phyloP scores from a whole-genome alignment of 2,888 invertebrate species.

The Leucophenga montana region DNA sequence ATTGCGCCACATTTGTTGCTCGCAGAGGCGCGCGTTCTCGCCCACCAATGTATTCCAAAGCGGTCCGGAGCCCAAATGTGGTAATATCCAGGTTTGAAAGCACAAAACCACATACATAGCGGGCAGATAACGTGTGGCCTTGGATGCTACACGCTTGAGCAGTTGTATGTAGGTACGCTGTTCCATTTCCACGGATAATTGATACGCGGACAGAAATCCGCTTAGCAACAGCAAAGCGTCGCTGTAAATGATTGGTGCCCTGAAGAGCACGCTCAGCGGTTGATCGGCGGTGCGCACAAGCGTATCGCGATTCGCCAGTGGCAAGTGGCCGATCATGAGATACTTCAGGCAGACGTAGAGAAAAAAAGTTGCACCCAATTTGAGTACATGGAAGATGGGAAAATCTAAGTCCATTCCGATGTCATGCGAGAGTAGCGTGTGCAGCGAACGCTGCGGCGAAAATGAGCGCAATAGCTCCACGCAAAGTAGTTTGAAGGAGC shows the following conservation, averaged over 20 bases:
- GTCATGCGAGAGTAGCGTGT: slow-evolving; percentile 76
- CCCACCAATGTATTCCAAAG: slow-evolving; percentile 80
- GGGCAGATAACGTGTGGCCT: slow-evolving; percentile 80
- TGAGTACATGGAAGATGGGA: slow-evolving; percentile 81
- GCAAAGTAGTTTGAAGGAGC: slow-evolving; percentile 27
- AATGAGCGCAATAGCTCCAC: slow-evolving; percentile 75
- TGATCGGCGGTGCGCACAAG: slow-evolving; percentile 75
- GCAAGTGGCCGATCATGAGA: slow-evolving; percentile 78
- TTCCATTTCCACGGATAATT: slow-evolving; percentile 76
- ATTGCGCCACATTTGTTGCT: slow-evolving; percentile 81
- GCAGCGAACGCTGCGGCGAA: slow-evolving; percentile 79
- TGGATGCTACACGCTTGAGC: slow-evolving; percentile 76
- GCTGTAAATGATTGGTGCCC: slow-evolving; percentile 79
- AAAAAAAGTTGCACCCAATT: slow-evolving; percentile 78
- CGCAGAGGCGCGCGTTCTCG: slow-evolving; percentile 79
- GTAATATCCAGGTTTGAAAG: slow-evolving; percentile 81
- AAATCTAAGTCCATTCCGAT: slow-evolving; percentile 73
- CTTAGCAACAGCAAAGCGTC: slow-evolving; percentile 81
- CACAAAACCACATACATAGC: slow-evolving; percentile 78
- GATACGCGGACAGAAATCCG: slow-evolving; percentile 79
- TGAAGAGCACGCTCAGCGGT: slow-evolving; percentile 77
- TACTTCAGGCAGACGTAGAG: slow-evolving; percentile 80
- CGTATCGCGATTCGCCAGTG: slow-evolving; percentile 77
- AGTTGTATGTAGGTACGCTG: slow-evolving; percentile 76
- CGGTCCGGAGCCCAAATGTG: slow-evolving; percentile 79